Evolutionary conservation across 2,888 invertebrate species (phyloP).

Genomic region (Amphipyra tragopoginis): DNA sequence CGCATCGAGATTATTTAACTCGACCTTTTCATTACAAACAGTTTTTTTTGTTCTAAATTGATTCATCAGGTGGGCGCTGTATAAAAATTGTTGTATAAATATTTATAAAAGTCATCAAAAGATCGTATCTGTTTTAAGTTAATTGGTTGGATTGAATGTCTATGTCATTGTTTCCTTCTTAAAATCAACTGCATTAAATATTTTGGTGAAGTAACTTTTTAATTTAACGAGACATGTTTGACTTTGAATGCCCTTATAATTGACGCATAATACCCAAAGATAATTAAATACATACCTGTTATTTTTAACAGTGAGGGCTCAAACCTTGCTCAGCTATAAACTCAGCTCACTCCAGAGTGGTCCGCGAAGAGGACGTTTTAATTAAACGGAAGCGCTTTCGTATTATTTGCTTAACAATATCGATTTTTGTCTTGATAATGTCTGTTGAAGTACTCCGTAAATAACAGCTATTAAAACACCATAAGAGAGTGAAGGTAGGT

Average conservation of each 20-base stretch:
- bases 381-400: slow-evolving; percentile 37
- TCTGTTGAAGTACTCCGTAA: slow-evolving; percentile 64
- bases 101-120: slow-evolving; percentile 14
- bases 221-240: slow-evolving; percentile 11
- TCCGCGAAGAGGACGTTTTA: slow-evolving; percentile 36
- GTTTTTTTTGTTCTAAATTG: slow-evolving; percentile 41
- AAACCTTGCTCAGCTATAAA: slow-evolving; percentile 12
- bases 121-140: slow-evolving; percentile 14
- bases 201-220: slow-evolving; percentile 20
- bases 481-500: slow-evolving; percentile 83
- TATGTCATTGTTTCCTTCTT: slow-evolving; percentile 23
- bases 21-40: slow-evolving; percentile 28
- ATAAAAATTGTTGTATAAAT: slow-evolving; percentile 18
- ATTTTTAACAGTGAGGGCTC: slow-evolving; percentile 25
- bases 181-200: slow-evolving; percentile 1
- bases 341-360: slow-evolving; percentile 21
- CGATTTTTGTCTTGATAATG: slow-evolving; percentile 65
- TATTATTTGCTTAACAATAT: slow-evolving; percentile 60
- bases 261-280: slow-evolving; percentile 7
- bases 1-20: slow-evolving; percentile 46
- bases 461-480: slow-evolving; percentile 81
- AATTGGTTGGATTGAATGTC: slow-evolving; percentile 23
- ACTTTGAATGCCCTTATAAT: slow-evolving; percentile 15
- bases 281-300: slow-evolving; percentile 7
- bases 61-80: slow-evolving; percentile 12